A percentile compares a stretch with the other conserved stretches of the same genome.
These are phyloP conservation scores for Selene dorsalis DNA, from an alignment of 2,797 vertebrate genomes.

Conservation along the genomic window DNA sequence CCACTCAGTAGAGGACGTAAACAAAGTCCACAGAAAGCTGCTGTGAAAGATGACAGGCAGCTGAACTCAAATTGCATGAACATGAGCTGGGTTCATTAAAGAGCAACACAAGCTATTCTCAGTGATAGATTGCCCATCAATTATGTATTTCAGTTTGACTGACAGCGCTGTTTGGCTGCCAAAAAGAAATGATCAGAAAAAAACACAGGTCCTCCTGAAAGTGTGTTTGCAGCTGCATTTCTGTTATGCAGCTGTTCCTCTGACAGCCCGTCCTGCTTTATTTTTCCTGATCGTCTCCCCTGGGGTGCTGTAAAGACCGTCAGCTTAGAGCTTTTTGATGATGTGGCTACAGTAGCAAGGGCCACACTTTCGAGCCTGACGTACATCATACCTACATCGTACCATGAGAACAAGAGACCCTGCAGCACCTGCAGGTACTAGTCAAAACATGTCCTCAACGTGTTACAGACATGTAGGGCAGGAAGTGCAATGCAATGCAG, in stretches of 20 bases:
- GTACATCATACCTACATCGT: background rate
- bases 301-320: background rate
- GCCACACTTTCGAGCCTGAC: background rate
- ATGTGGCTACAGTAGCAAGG: background rate
- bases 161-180: constrained; percentile 17
- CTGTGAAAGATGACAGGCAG: background rate
- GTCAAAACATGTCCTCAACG: background rate
- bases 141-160: constrained; percentile 13
- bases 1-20: background rate
- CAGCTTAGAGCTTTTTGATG: constrained; percentile 11
- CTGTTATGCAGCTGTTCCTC: background rate
- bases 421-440: background rate
- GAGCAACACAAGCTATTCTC: constrained; percentile 6
- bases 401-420: background rate
- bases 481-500: background rate
- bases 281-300: background rate
- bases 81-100: background rate
- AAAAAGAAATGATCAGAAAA: constrained; percentile 2
- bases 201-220: background rate
- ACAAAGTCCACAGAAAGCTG: background rate
- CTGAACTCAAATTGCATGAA: background rate
- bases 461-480: background rate
- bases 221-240: constrained; percentile 14
- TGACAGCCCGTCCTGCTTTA: background rate
- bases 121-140: constrained; percentile 11